Evolutionary conservation across 2,797 vertebrate genomes (phyloP), one percentile per base, ranked within the genome.

Genomic region (Tapirus indicus): DNA sequence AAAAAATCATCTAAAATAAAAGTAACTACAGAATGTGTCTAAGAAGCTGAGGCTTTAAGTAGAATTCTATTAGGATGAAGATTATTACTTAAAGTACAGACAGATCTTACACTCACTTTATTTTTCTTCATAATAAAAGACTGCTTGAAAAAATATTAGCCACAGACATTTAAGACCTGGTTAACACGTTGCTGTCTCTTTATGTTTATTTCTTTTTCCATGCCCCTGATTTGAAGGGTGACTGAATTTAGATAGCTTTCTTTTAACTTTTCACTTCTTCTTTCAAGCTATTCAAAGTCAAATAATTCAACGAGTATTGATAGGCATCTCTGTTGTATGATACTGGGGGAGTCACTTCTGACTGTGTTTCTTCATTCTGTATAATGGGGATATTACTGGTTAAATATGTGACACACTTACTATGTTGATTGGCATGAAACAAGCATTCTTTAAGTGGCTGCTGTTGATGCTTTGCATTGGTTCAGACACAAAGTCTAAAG

Each of bases 111-210:
- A 14, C 6, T 49, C 29, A 75, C 52, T 62, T 82, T 52, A 38
- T 38, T 91, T 75, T 64, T 66, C 1, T 95, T 77, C 35, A 29
- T 89, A 77, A 87, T 79, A 83, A 75, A 89, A 77, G 47, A 66
- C 16, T 58, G 4, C 38, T 82, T 91, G 18, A 49, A 88, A 82
- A 38, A 84, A 41, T 71, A 79, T 78, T 77, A 84, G 56, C 23
- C 79, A 20, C 21, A 52, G 69, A 21, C 66, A 25, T 64, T 21
- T 66, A 68, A 58, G 25, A 49, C 13, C 3, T 44, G 7, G 0
- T 18, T 69, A 86, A 87, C 68, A 52, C 13, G 87, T 88, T 60
- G 35, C 1, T 52, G 8, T 56, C 21, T 96, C 20, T 14, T 68
- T 78, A 23, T 29, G 7, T 60, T 79, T 88, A 21, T 64, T 78